Evolutionary conservation across 2,888 invertebrate genomes (phyloP).

Genomic region (Lycophotia porphyrea): DNA sequence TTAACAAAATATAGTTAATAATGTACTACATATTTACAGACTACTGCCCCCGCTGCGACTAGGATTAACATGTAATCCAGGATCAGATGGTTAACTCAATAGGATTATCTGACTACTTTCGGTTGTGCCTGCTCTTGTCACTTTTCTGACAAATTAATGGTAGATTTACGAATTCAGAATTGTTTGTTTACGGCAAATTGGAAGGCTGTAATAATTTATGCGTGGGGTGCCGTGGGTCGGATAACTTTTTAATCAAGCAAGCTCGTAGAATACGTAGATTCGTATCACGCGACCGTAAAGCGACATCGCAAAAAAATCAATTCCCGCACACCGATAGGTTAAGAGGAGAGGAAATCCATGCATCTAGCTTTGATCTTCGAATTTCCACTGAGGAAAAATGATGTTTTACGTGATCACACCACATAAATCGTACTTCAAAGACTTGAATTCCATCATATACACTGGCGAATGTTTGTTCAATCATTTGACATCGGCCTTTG

Average conservation of each 20-base stretch:
- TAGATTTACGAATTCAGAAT: constrained; percentile 42
- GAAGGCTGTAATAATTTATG: constrained; percentile 43
- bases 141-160: constrained; percentile 54
- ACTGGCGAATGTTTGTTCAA: constrained; percentile 18
- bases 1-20: constrained; percentile 39
- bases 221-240: constrained; percentile 26
- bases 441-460: neutral
- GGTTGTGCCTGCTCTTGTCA: constrained; percentile 37
- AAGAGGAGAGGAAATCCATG: constrained; percentile 36
- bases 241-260: constrained; percentile 62
- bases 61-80: constrained; percentile 55
- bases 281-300: constrained; percentile 18
- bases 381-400: constrained; percentile 21
- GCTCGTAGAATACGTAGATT: constrained; percentile 30
- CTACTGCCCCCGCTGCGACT: constrained; percentile 20
- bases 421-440: constrained; percentile 15
- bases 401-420: constrained; percentile 26
- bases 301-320: constrained; percentile 5
- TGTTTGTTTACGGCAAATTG: constrained; percentile 50
- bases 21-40: constrained; percentile 33
- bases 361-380: constrained; percentile 26
- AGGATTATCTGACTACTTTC: constrained; percentile 51
- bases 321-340: constrained; percentile 1
- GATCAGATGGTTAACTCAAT: constrained; percentile 48
- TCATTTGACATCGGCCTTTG: constrained; percentile 34